Evolutionary conservation across 2,797 vertebrate genomes (phyloP), one percentile per base, ranked within the genome.

Genomic region (Enteromius afrohamiltoni): DNA sequence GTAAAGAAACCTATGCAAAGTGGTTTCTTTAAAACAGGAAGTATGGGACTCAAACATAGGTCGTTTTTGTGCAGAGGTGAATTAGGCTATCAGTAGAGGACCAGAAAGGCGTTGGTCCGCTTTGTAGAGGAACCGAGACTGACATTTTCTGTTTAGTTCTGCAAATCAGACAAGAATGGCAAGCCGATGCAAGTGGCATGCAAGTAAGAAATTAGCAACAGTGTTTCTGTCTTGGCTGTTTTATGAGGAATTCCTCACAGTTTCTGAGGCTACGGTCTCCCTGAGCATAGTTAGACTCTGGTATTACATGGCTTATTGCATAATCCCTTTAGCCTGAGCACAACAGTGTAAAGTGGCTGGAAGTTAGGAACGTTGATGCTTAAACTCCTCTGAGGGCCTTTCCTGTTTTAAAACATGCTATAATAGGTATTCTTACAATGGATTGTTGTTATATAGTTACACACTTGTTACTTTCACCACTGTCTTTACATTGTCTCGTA

Each of bases 261-360:
- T 58, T 55, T 14, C 19, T 69, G 26, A 34, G 65, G 26, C 51
- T 40, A 47, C 16, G 21, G 26, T 58, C 29, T 19, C 53, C 8
- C 26, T 34, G 49, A 77, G 45, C 45, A 0, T 67, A 68, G 49
- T 55, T 58, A 26, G 29, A 53, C 53, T 71, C 37, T 83, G 82
- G 75, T 64, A 49, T 83, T 64, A 78, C 75, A 64, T 78, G 82
- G 75, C n/a, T 83, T 83, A 78, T 83, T 83, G 67, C 67, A 64
- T 83, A 83, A 83, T 70, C 75, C 42, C 55, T 78, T 78, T 71
- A 78, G 65, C 51, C 64, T 47, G 82, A 69, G 64, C 37, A 3
- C 23, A 51, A 53, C 19, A 8, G 13, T 75, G 10, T 67, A 58
- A 45, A 45, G 34, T 70, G 64, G 3, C 31, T 77, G 13, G 6